phyloP scores from a whole-genome alignment of 2,888 invertebrate genomes.

The Melolontha melolontha region DNA sequence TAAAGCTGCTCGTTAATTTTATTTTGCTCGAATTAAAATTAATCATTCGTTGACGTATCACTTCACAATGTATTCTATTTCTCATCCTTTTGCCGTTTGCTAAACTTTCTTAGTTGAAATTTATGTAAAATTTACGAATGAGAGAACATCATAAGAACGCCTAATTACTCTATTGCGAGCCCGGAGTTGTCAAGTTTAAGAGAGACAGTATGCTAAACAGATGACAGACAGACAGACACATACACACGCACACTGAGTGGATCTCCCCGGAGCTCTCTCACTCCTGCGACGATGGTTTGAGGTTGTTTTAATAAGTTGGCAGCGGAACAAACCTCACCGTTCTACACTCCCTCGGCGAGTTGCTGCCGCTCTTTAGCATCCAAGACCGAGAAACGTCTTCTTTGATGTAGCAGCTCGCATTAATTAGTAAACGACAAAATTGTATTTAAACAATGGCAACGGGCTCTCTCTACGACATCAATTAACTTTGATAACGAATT shows the following conservation, averaged over 20 bases:
- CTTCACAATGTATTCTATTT: slow-evolving; percentile 35
- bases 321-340: slow-evolving; percentile 50
- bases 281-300: slow-evolving; percentile 48
- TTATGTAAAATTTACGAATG: slow-evolving; percentile 44
- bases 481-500: slow-evolving; percentile 44
- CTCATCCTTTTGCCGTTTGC: slow-evolving; percentile 31
- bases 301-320: slow-evolving; percentile 54
- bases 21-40: slow-evolving; percentile 36
- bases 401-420: slow-evolving; percentile 68
- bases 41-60: slow-evolving; percentile 33
- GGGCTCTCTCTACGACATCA: slow-evolving; percentile 52
- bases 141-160: slow-evolving; percentile 48
- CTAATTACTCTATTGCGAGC: slow-evolving; percentile 49
- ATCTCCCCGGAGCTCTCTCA: slow-evolving; percentile 18
- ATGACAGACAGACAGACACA: slow-evolving; percentile 34
- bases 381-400: slow-evolving; percentile 69
- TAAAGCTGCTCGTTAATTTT: slow-evolving; percentile 32
- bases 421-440: slow-evolving; percentile 74
- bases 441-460: slow-evolving; percentile 71
- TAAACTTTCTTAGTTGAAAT: slow-evolving; percentile 38
- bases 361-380: slow-evolving; percentile 65
- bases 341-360: slow-evolving; percentile 39
- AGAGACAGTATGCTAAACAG: slow-evolving; percentile 50
- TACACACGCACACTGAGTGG: slow-evolving; percentile 17
- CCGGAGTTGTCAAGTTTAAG: slow-evolving; percentile 44